A percentile compares a stretch with the other conserved stretches of the same genome.
phyloP scores from a whole-genome alignment of 2,797 vertebrate species.

The Mus spretus region DNA sequence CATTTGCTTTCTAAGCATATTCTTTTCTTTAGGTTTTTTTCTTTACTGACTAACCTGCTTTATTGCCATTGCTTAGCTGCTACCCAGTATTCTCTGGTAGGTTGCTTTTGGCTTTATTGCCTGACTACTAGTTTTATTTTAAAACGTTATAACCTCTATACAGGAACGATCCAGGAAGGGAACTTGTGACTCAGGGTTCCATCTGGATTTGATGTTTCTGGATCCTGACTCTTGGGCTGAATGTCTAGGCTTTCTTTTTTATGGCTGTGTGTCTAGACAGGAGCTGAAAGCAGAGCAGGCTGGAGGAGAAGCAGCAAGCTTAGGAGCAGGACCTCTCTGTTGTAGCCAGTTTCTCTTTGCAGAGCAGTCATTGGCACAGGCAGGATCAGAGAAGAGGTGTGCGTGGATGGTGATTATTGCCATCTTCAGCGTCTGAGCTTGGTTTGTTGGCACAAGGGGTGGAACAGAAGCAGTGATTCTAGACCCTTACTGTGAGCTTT shows the following conservation, averaged over 20 bases:
- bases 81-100: conserved; percentile 71
- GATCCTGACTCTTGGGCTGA: background rate
- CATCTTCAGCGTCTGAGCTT: conserved; percentile 6
- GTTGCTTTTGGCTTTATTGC: conserved; percentile 81
- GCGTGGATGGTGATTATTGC: background rate
- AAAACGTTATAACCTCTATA: background rate
- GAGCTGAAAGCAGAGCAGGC: background rate
- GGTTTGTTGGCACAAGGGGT: conserved; percentile 51
- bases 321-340: background rate
- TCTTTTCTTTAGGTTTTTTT: conserved; percentile 68
- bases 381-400: conserved; percentile 63
- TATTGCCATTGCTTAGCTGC: conserved; percentile 84
- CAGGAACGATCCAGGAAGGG: background rate
- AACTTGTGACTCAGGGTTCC: conserved; percentile 24
- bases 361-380: conserved; percentile 55
- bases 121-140: conserved; percentile 79
- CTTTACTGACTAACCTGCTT: conserved; percentile 71
- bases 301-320: too few relatives aligned
- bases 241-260: background rate
- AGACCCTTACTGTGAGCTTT: conserved; percentile 15
- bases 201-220: conserved; percentile 39
- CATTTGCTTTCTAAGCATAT: conserved; percentile 51
- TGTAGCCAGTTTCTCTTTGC: conserved; percentile 30
- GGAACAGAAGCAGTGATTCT: background rate
- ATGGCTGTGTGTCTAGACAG: background rate